Base-by-base conservation (phyloP, 1,140 invertebrate species). In the Anthonomus grandis region DNA sequence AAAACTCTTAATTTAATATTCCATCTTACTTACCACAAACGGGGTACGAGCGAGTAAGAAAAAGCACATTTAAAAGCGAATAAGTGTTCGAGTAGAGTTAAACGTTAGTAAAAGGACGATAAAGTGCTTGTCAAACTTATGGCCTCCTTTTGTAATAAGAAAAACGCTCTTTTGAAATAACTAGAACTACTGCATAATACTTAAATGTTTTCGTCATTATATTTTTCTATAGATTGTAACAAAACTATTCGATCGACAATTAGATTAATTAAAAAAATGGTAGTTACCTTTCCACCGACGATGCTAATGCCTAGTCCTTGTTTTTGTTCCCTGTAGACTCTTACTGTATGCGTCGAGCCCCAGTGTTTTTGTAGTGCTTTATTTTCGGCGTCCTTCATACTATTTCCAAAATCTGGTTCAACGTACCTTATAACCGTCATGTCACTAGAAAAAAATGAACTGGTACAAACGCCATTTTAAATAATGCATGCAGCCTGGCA, bases 281-380 rank as follows among this genome's bases (percentile, higher is more conserved):
- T n/a, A n/a, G n/a, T 39, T 79, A 95, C 91, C 80, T 95, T 93
- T 62, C 94, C 94, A 49, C 95, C 93, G 41, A 99, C 95, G 66
- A 99, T 98, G 75, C 92, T 96, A 72, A 99, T 96, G 1, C 96
- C 96, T 9, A 97, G 78, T 68, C 86, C 81, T 76, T 78, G 4
- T 83, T 82, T 15, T 0, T 85, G 83, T 65, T 90, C 84, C 38
- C 92, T 75, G 34, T 80, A 76, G 22, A 97, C 77, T 57, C 83
- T 77, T 4, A 96, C 89, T 2, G 79, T 77, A 56, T 91, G 79
- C 24, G 90, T 84, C 0, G 89, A 83, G 1, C 93, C 93, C 94
- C 94, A 97, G 53, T 93, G 89, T 65, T 91, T 91, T 8, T 85
- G 84, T 53, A 75, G 64, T 55, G 64, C 66, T 9, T 59, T 61